These are phyloP conservation scores for Cariama cristata DNA, from an alignment of 2,113 vertebrate genomes.

Conservation along the genomic window DNA sequence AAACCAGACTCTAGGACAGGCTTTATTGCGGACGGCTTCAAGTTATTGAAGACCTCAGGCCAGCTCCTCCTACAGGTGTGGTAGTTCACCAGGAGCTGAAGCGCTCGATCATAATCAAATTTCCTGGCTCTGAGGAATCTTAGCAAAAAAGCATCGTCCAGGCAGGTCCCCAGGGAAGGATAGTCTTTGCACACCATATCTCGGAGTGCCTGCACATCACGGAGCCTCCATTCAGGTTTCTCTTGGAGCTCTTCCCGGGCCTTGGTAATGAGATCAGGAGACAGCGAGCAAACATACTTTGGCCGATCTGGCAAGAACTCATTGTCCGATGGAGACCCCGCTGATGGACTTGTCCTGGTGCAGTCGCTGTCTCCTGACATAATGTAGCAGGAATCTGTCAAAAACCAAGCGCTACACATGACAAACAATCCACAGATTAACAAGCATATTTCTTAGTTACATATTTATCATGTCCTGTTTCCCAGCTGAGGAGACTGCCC, in stretches of 20 bases:
- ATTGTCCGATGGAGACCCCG: conserved; percentile 71
- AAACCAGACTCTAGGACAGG: conserved; percentile 92
- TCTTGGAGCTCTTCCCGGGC: conserved; percentile 96
- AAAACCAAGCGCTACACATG: not conserved
- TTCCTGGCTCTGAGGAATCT: conserved; percentile 97
- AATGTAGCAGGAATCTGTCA: conserved; percentile 66
- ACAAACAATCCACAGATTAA: not conserved
- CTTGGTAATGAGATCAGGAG: conserved; percentile 90
- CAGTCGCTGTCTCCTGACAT: conserved; percentile 92
- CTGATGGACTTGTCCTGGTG: conserved; percentile 80
- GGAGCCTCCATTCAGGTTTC: conserved; percentile 95
- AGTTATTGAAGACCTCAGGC: conserved; percentile 93
- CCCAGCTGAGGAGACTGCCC: not conserved
- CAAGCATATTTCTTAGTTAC: not conserved
- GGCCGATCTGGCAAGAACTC: conserved; percentile 78
- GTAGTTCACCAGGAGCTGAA: conserved; percentile 96
- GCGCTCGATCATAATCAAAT: conserved; percentile 94
- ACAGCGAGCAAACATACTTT: conserved; percentile 89
- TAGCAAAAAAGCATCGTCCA: conserved; percentile 93
- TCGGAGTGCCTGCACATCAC: conserved; percentile 93
- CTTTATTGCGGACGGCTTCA: conserved; percentile 90
- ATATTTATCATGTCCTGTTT: not conserved
- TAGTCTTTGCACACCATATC: conserved; percentile 97
- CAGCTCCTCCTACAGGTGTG: conserved; percentile 90
- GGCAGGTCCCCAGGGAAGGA: conserved; percentile 87